These are phyloP conservation scores for Venturia canescens DNA, from an alignment of 1,140 invertebrate genomes.

Conservation along the genomic window DNA sequence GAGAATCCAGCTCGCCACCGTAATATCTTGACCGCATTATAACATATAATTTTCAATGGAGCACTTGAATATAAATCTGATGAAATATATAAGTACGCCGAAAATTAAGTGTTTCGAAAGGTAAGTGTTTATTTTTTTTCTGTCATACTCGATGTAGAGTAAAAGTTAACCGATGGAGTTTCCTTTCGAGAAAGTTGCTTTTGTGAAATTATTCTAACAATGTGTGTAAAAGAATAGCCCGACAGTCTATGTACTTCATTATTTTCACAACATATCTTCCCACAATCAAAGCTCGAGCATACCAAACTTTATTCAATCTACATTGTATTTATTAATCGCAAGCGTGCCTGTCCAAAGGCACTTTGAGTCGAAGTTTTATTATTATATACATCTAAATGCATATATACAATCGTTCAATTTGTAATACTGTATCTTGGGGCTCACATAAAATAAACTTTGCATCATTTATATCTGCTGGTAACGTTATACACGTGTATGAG, in stretches of 20 bases:
- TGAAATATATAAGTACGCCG: no score
- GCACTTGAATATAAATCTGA: no score
- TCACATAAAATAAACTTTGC: slow-evolving; percentile 31
- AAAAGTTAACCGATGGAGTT: no score
- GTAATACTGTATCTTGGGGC: slow-evolving; percentile 24
- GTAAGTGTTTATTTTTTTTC: no score
- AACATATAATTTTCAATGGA: no score
- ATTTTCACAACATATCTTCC: neutral
- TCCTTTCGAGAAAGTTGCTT: no score
- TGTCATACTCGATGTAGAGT: no score
- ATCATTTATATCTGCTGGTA: neutral
- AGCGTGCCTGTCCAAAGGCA: neutral
- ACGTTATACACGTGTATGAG: neutral
- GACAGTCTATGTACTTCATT: neutral
- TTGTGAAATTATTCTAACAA: no score
- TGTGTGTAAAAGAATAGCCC: no score
- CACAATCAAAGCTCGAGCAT: neutral
- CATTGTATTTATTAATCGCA: neutral
- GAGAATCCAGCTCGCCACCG: no score
- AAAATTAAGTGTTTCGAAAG: no score
- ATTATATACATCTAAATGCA: neutral
- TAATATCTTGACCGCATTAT: no score
- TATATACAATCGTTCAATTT: slow-evolving; percentile 17
- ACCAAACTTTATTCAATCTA: neutral
- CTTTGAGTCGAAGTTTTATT: neutral